Conservation (phyloP, 2,888 invertebrate genomes). For the Argyresthia goedartella region DNA sequence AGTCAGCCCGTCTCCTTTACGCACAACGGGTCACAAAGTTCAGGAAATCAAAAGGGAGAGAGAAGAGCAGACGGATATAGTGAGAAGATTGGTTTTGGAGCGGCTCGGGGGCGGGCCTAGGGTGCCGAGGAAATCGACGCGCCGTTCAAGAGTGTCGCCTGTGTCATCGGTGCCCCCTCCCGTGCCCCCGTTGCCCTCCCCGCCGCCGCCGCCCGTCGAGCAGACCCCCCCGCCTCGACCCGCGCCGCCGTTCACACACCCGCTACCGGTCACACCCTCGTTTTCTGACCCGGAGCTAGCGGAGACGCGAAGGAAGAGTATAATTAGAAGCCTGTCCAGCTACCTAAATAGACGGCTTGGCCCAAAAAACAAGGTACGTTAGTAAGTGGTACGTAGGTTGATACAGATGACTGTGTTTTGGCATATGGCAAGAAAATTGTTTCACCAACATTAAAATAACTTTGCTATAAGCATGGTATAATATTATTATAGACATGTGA, state of each 20-base stretch:
- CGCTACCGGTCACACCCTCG: slow-evolving; percentile 49
- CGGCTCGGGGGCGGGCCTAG: slow-evolving; percentile 69
- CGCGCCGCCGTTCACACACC: slow-evolving; percentile 37
- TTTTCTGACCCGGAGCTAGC: slow-evolving; percentile 72
- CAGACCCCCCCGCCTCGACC: slow-evolving; percentile 20
- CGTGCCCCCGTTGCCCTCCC: slow-evolving; percentile 37
- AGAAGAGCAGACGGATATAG: slow-evolving; percentile 85
- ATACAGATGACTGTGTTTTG: no score
- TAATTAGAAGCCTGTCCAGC: slow-evolving; percentile 87
- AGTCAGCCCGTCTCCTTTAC: background rate
- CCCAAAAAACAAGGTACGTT: slow-evolving; percentile 69
- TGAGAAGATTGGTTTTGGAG: slow-evolving; percentile 86
- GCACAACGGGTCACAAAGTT: slow-evolving; percentile 67
- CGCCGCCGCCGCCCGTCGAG: slow-evolving; percentile 21
- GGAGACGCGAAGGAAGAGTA: slow-evolving; percentile 80
- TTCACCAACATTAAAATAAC: no score
- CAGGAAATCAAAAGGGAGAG: slow-evolving; percentile 85
- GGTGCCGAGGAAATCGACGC: slow-evolving; percentile 30
- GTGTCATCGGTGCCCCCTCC: slow-evolving; percentile 28
- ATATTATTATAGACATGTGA: no score
- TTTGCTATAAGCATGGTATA: no score
- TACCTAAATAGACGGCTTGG: slow-evolving; percentile 83
- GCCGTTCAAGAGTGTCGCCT: slow-evolving; percentile 19
- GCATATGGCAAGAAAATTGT: no score
- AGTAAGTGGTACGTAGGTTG: no score